A percentile compares a stretch with the other conserved stretches of the same genome.
Evolutionary conservation across 1,140 invertebrate species (phyloP).

Genomic region (Ceratina australensis): DNA sequence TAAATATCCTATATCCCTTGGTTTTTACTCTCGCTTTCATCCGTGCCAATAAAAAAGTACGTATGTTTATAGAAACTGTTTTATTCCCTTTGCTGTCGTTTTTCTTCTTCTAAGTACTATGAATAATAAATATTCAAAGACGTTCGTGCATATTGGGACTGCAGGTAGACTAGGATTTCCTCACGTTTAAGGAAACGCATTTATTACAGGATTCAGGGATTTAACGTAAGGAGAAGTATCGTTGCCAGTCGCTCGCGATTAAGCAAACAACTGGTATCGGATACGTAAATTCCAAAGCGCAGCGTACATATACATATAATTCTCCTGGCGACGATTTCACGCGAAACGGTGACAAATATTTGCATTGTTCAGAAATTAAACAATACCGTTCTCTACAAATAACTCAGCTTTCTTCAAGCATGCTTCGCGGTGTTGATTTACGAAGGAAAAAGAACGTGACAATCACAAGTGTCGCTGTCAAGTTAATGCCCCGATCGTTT

Average conservation of each 20-base stretch:
- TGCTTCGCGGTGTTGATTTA: conserved; percentile 15
- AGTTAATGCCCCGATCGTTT: conserved; percentile 19
- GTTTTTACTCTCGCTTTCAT: neutral
- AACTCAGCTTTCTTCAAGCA: neutral
- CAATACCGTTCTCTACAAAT: neutral
- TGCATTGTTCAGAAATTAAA: conserved; percentile 18
- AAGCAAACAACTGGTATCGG: conserved; percentile 1
- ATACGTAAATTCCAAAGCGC: conserved; percentile 11
- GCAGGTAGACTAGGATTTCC: too few species aligned
- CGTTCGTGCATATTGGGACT: too few species aligned
- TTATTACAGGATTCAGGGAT: neutral
- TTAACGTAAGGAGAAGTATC: too few species aligned
- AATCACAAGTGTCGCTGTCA: neutral
- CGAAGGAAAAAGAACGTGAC: neutral
- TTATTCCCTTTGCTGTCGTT: too few species aligned
- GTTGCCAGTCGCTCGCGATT: neutral
- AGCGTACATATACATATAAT: neutral
- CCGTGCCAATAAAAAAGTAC: too few species aligned
- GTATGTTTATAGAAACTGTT: too few species aligned
- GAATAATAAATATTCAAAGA: too few species aligned
- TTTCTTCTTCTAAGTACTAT: too few species aligned
- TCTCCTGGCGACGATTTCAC: neutral
- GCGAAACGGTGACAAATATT: conserved; percentile 3
- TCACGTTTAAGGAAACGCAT: neutral
- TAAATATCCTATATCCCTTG: neutral